phyloP scores from a whole-genome alignment of 2,113 vertebrate species.

The Meles meles region DNA sequence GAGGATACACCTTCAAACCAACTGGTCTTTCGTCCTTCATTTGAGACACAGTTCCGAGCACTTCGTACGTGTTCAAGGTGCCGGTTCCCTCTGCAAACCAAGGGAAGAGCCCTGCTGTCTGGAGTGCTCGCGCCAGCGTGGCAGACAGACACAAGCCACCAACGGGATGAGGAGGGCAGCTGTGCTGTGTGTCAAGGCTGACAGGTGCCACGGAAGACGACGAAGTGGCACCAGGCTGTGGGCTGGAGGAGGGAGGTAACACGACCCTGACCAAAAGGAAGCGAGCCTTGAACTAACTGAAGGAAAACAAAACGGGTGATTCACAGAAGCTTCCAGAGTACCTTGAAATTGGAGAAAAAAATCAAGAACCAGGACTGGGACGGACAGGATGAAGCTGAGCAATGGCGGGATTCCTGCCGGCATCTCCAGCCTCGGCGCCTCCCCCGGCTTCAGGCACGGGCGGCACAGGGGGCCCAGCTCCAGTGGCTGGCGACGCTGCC shows the following conservation, averaged over 20 bases:
- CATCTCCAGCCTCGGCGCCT: background rate
- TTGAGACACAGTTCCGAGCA: background rate
- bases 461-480: background rate
- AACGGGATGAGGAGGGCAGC: background rate
- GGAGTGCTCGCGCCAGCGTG: background rate
- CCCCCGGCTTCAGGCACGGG: background rate
- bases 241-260: background rate
- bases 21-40: background rate
- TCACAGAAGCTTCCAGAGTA: background rate
- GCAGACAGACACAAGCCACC: background rate
- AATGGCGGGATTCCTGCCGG: background rate
- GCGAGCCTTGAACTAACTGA: background rate
- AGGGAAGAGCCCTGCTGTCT: background rate
- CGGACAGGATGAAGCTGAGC: background rate
- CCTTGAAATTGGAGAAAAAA: background rate
- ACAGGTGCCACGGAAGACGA: background rate
- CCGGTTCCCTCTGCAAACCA: background rate
- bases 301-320: background rate
- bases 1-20: background rate
- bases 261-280: background rate
- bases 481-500: background rate
- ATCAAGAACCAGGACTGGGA: background rate
- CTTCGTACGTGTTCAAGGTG: background rate
- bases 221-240: background rate
- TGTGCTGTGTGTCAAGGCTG: fast-evolving